Evolutionary conservation across 1,140 invertebrate genomes (phyloP).

Genomic region (Trichogramma pretiosum): DNA sequence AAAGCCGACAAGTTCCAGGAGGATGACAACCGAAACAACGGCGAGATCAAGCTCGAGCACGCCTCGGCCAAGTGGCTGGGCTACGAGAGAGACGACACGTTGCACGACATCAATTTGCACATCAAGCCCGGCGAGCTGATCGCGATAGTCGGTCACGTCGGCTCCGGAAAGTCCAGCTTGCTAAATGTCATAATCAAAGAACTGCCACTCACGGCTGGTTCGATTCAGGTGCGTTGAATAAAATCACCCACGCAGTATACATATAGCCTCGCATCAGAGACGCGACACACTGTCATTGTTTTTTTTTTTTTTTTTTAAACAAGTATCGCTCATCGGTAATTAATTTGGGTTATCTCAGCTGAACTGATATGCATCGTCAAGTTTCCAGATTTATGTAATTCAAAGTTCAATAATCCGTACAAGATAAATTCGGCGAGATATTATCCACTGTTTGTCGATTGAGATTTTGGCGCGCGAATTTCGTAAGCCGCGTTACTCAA

Average conservation of each 20-base stretch:
- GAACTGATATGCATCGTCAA: no score
- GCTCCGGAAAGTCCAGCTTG: constrained; percentile 68
- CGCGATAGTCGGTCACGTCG: constrained; percentile 69
- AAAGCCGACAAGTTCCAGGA: not conserved
- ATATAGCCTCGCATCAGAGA: no score
- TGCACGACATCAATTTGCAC: constrained; percentile 50
- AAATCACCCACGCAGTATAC: not conserved
- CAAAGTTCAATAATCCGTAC: no score
- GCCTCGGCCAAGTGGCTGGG: constrained; percentile 38
- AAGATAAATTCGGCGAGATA: no score
- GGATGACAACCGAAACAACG: constrained; percentile 12
- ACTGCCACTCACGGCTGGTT: constrained; percentile 50
- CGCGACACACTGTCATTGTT: no score
- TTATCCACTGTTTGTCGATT: no score
- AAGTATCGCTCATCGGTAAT: no score
- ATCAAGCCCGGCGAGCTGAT: constrained; percentile 57
- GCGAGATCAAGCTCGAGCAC: constrained; percentile 31
- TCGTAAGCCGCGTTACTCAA: no score
- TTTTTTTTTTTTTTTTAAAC: no score
- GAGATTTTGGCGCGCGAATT: no score
- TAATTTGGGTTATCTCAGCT: no score
- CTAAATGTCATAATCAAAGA: constrained; percentile 71
- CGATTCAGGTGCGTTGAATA: constrained; percentile 29
- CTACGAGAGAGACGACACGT: constrained; percentile 35
- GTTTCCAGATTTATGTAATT: no score